phyloP scores from a whole-genome alignment of 2,797 vertebrate species.

The Decapterus maruadsi region DNA sequence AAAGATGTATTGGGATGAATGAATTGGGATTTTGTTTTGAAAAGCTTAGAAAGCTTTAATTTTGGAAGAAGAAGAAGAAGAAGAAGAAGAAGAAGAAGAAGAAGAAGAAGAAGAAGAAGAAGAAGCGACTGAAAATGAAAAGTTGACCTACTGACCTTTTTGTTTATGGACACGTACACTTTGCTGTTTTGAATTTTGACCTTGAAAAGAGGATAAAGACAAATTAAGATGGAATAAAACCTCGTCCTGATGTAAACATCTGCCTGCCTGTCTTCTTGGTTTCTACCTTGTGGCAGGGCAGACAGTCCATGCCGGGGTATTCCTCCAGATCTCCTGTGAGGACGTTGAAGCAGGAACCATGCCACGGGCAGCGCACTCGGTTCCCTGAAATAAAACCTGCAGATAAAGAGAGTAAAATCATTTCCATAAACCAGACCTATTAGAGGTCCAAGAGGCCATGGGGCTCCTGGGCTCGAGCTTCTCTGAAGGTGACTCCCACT shows the following conservation, averaged over 20 bases:
- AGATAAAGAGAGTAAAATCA: neutral
- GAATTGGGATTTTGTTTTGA: no score
- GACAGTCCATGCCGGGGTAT: conserved; percentile 87
- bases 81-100: no score
- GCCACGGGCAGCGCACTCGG: conserved; percentile 90
- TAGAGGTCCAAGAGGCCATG: neutral
- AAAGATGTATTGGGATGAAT: no score
- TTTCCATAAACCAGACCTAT: no score
- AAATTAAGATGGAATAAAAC: conserved; percentile 2
- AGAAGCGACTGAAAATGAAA: neutral
- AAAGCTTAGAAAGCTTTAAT: no score
- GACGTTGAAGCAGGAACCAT: conserved; percentile 89
- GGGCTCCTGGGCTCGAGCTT: neutral
- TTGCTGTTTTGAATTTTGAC: conserved; percentile 86
- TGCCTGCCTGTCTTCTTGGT: neutral
- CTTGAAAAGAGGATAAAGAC: conserved; percentile 68
- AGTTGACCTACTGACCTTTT: conserved; percentile 78
- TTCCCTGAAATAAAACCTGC: conserved; percentile 82
- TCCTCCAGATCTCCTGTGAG: conserved; percentile 91
- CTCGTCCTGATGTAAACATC: neutral
- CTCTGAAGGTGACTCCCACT: neutral
- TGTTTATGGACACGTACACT: conserved; percentile 86
- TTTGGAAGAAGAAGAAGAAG: no score
- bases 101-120: neutral
- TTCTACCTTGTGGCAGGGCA: conserved; percentile 87